These are phyloP conservation scores for Scalopus aquaticus DNA, from an alignment of 2,113 vertebrate species.

Conservation along the genomic window DNA sequence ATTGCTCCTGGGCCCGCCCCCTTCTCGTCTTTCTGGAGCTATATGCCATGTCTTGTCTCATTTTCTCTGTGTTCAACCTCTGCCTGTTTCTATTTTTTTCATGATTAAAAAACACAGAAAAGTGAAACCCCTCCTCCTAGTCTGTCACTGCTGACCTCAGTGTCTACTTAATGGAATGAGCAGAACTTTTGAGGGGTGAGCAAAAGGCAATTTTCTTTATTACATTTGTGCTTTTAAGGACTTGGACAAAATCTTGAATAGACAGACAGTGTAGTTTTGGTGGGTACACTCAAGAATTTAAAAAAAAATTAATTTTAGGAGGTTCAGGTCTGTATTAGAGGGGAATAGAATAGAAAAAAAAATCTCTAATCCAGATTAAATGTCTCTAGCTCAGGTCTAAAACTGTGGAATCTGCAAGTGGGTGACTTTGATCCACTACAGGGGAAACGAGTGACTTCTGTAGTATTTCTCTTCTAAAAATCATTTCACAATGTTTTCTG, in stretches of 20 bases:
- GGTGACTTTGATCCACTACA: too few species aligned
- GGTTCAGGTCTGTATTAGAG: background rate
- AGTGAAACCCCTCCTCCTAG: background rate
- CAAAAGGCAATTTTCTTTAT: background rate
- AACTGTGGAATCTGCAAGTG: too few species aligned
- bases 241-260: background rate
- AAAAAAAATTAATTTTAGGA: background rate
- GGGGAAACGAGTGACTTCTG: too few species aligned
- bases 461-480: background rate
- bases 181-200: background rate
- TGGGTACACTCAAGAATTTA: background rate
- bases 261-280: background rate
- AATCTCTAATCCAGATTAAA: too few species aligned
- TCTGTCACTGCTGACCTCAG: background rate
- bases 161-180: too few species aligned
- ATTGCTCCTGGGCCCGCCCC: background rate
- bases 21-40: background rate
- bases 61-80: conserved; percentile 1
- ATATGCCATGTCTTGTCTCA: background rate
- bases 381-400: too few species aligned
- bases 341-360: background rate
- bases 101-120: background rate
- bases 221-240: background rate
- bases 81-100: background rate
- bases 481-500: background rate